Evolutionary conservation across 1,140 invertebrate genomes (phyloP), one percentile per base, ranked within the genome.

Genomic region (Oedothorax gibbosus): DNA sequence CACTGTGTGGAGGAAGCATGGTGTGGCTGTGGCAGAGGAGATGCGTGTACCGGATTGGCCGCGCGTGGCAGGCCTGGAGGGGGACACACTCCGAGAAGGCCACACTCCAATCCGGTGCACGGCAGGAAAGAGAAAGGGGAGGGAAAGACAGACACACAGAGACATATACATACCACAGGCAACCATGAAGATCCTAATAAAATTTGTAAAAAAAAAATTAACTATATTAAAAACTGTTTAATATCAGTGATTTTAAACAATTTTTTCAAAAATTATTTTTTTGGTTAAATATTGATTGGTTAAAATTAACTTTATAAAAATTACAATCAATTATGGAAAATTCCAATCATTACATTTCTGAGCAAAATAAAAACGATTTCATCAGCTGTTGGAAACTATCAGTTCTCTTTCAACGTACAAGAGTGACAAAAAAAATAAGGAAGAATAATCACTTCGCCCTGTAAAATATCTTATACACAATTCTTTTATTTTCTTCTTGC

Each of bases 11-110:
- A 75, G 83, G 77, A 69, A 66, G 85, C 86, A 85, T 86, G 86
- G 86, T 86, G 86, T 86, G 86, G 86, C 85, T 78, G 79, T 79
- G 79, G 85, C 83, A 85, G 66, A 69, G 54, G 49, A 35, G 35
- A 35, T 35, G 73, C 65, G 75, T 78, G 83, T 69, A 85, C 83
- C 83, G 83, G 83, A 85, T 85, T 85, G 83, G 83, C 83, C 75
- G 20, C 18, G 83, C 81, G 81, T 84, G 81, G 81, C 81, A 69
- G 80, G 56, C 72, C 80, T 73, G 68, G 64, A 68, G 72, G 68
- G 68, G 72, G 80, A 85, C 68, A 68, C 73, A 85, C 83, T 85
- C 73, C 64, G 83, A 64, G 66, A 78, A 65, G 72, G 65, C 69
- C 72, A 56, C 75, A 60, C 71, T 85, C 75, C 83, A 85, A 85